Evolutionary conservation across 2,888 invertebrate species (phyloP).

Genomic region (Spodoptera picta): DNA sequence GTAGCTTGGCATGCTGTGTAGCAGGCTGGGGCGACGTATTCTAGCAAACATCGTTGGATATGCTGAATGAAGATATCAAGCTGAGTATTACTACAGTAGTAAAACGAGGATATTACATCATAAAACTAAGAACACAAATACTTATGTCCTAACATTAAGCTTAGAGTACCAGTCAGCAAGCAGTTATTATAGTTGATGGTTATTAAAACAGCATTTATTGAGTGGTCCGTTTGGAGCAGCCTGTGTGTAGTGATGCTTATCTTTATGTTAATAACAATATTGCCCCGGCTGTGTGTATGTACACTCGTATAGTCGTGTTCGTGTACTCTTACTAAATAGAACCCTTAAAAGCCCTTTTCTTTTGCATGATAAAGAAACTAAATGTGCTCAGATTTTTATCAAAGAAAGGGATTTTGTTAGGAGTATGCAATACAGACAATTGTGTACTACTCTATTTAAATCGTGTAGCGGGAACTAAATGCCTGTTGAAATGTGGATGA

Average conservation of each 20-base stretch:
- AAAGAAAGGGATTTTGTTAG: conserved; percentile 18
- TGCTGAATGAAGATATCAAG: too few species aligned
- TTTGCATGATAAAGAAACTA: conserved; percentile 50
- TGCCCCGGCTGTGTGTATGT: conserved; percentile 19
- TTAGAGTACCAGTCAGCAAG: too few species aligned
- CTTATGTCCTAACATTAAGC: too few species aligned
- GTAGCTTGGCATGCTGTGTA: too few species aligned
- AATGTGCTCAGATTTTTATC: conserved; percentile 33
- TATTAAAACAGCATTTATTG: conserved; percentile 7
- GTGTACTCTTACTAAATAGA: conserved; percentile 38
- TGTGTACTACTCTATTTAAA: conserved; percentile 18
- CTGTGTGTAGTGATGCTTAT: conserved; percentile 46
- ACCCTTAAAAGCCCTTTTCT: conserved; percentile 25
- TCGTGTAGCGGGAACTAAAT: too few species aligned
- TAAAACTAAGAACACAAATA: too few species aligned
- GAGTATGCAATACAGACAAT: conserved; percentile 12
- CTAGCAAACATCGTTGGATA: too few species aligned
- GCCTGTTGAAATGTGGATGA: too few species aligned
- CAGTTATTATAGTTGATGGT: conserved; percentile 4
- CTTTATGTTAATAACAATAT: conserved; percentile 43
- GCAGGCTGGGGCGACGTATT: too few species aligned
- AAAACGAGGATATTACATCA: too few species aligned
- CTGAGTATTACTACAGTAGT: too few species aligned
- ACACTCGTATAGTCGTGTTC: neutral
- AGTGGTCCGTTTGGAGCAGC: neutral